phyloP scores from a whole-genome alignment of 2,797 vertebrate genomes.

The Lophius americanus region DNA sequence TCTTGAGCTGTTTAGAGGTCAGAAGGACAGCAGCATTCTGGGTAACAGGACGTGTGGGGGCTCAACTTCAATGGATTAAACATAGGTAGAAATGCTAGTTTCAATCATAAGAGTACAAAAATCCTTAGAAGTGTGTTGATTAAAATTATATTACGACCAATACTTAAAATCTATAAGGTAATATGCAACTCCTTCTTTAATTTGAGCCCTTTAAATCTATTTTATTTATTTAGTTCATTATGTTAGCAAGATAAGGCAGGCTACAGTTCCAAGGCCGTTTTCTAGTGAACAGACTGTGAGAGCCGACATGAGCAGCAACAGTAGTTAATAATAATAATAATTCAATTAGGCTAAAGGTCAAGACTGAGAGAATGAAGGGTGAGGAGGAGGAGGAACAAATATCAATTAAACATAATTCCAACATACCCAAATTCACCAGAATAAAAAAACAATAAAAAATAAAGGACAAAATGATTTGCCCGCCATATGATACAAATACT shows the following conservation, averaged over 20 bases:
- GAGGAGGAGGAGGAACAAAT: slow-evolving; percentile 8
- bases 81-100: background rate
- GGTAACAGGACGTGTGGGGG: slow-evolving; percentile 17
- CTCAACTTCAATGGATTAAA: background rate
- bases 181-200: background rate
- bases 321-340: too few species aligned
- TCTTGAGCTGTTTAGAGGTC: slow-evolving; percentile 17
- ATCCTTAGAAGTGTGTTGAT: background rate
- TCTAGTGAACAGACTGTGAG: slow-evolving; percentile 60
- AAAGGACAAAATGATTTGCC: background rate
- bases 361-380: slow-evolving; percentile 29
- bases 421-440: background rate
- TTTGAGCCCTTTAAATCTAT: background rate
- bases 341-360: slow-evolving; percentile 82
- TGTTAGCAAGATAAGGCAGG: slow-evolving; percentile 20
- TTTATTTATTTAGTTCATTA: background rate
- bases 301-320: slow-evolving; percentile 66
- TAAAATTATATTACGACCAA: background rate
- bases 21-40: slow-evolving; percentile 19
- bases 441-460: background rate
- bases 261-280: slow-evolving; percentile 28
- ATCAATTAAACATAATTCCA: slow-evolving; percentile 26
- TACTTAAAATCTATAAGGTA: background rate
- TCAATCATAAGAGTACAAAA: background rate
- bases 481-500: background rate